Conservation (phyloP, 2,797 vertebrate genomes). For the Muscicapa comitata region DNA sequence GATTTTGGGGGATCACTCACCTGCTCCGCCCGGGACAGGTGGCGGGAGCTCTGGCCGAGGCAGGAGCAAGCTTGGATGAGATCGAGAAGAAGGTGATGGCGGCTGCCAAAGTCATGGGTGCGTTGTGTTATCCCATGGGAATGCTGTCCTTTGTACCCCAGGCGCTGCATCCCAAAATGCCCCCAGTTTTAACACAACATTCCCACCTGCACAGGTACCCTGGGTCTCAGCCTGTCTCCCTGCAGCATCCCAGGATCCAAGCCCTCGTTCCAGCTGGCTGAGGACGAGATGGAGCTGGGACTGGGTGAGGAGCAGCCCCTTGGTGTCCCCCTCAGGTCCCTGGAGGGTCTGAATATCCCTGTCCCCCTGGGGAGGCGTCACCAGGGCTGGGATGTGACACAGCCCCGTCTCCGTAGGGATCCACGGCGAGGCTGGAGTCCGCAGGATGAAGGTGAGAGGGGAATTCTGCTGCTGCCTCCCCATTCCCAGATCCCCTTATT, state of each 20-base stretch:
- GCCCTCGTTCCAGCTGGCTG: conserved; percentile 85
- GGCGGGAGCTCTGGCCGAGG: conserved; percentile 89
- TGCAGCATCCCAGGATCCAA: conserved; percentile 90
- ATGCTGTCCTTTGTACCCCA: background rate
- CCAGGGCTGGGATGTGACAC: background rate
- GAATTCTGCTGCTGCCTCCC: background rate
- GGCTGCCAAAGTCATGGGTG: conserved; percentile 79
- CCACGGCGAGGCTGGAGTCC: conserved; percentile 91
- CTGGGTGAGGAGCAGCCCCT: conserved; percentile 79
- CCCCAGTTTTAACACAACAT: background rate
- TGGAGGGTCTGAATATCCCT: background rate
- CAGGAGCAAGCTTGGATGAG: conserved; percentile 79
- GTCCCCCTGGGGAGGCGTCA: background rate
- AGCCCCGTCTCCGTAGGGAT: conserved; percentile 76
- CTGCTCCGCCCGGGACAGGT: conserved; percentile 62
- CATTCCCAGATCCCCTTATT: background rate
- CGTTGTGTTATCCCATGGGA: background rate
- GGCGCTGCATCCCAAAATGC: background rate
- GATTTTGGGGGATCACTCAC: accelerated
- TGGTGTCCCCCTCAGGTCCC: accelerated
- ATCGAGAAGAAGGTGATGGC: conserved; percentile 74
- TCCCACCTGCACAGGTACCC: conserved; percentile 75
- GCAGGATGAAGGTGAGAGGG: conserved; percentile 84
- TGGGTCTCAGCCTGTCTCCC: conserved; percentile 90
- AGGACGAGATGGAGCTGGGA: conserved; percentile 89